phyloP scores from a whole-genome alignment of 2,797 vertebrate genomes.

The Harpagifer antarcticus region DNA sequence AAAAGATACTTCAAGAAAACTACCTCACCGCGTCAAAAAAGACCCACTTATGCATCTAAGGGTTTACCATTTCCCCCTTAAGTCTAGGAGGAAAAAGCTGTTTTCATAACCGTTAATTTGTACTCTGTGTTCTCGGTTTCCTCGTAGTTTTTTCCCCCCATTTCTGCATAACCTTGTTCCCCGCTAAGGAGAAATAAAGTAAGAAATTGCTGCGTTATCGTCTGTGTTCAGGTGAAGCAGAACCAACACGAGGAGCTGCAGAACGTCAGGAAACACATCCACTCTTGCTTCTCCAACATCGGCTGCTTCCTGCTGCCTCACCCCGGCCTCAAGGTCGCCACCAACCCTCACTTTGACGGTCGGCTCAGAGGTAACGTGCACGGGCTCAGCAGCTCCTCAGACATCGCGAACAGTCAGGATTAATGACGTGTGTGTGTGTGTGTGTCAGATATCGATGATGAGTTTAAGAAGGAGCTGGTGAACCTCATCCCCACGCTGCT shows the following conservation, averaged over 20 bases:
- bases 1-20: too few relatives aligned
- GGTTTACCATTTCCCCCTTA: too few relatives aligned
- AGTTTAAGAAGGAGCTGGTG: constrained; percentile 89
- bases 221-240: constrained; percentile 90
- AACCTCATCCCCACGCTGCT: constrained; percentile 89
- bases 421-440: not conserved
- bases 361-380: constrained; percentile 88
- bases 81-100: too few relatives aligned
- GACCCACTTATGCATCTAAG: too few relatives aligned
- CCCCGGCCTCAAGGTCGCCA: constrained; percentile 96
- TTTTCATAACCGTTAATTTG: too few relatives aligned
- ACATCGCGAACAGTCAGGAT: not conserved
- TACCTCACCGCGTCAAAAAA: too few relatives aligned
- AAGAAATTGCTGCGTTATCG: not conserved
- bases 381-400: not conserved
- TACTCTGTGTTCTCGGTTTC: too few relatives aligned
- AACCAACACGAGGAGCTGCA: constrained; percentile 98
- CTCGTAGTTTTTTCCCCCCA: too few relatives aligned
- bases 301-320: constrained; percentile 97
- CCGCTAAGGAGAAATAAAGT: too few relatives aligned
- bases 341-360: constrained; percentile 95
- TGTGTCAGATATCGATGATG: constrained; percentile 88
- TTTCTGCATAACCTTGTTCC: too few relatives aligned
- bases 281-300: constrained; percentile 96
- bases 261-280: constrained; percentile 97